phyloP scores from a whole-genome alignment of 1,140 invertebrate genomes.

The Achatina immaculata region DNA sequence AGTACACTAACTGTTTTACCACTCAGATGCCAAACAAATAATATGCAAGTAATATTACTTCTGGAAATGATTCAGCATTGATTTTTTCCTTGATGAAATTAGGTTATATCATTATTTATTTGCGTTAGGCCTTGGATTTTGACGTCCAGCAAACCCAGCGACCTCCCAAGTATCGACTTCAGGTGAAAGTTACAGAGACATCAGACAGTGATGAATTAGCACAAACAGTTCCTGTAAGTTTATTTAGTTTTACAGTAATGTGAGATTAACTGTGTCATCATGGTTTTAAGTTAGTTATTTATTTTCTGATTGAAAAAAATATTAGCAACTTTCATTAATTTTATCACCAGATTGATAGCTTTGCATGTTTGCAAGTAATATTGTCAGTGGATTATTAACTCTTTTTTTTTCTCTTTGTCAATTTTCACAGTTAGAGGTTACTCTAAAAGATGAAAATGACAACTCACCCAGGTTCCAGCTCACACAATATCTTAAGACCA shows the following conservation, averaged over 20 bases:
- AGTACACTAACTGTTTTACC: too few species aligned
- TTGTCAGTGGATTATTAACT: too few species aligned
- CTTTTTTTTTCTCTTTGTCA: not conserved
- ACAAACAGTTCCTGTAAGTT: constrained; percentile 35
- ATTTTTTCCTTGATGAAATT: too few species aligned
- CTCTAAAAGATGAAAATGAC: constrained; percentile 33
- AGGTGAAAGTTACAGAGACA: constrained; percentile 24
- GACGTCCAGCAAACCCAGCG: constrained; percentile 28
- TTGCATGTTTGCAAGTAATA: too few species aligned
- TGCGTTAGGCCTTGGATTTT: constrained; percentile 29
- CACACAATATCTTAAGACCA: constrained; percentile 25
- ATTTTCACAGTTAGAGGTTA: constrained; percentile 23
- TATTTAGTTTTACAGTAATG: not conserved
- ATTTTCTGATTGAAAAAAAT: too few species aligned
- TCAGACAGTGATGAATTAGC: constrained; percentile 10
- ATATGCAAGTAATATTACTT: too few species aligned
- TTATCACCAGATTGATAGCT: too few species aligned
- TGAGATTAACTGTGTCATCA: too few species aligned
- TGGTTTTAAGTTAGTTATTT: too few species aligned
- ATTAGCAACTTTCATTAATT: too few species aligned
- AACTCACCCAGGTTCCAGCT: constrained; percentile 27
- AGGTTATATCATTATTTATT: not conserved
- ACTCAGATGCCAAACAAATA: too few species aligned
- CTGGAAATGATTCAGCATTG: too few species aligned
- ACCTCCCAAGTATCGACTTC: constrained; percentile 25